phyloP scores from a whole-genome alignment of 1,140 invertebrate genomes.

The Rhizoglyphus robini region DNA sequence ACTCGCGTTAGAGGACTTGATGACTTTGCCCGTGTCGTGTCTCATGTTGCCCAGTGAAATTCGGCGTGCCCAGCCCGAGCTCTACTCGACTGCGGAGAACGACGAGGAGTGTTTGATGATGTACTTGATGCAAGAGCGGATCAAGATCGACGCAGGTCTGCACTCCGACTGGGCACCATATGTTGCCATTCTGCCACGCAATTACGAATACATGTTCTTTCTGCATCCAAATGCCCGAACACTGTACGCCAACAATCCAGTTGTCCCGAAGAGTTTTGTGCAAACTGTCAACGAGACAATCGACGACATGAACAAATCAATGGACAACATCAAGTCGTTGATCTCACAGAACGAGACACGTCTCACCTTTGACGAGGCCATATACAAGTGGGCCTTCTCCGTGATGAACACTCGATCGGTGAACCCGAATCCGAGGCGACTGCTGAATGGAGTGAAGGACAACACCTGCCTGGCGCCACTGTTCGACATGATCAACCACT shows the following conservation, averaged over 20 bases:
- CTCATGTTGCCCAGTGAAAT: background rate
- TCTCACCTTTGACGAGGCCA: background rate
- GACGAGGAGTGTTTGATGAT: no score
- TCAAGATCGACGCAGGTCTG: no score
- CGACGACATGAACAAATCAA: background rate
- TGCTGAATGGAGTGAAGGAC: background rate
- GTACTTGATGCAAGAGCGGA: no score
- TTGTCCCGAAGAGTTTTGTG: background rate
- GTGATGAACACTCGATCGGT: background rate
- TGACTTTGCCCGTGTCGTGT: background rate
- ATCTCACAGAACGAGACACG: background rate
- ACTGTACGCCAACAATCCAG: background rate
- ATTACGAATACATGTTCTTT: no score
- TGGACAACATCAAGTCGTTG: background rate
- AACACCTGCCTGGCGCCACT: background rate
- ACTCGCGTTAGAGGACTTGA: background rate
- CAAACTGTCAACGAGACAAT: background rate
- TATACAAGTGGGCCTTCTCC: background rate
- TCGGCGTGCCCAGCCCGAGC: background rate
- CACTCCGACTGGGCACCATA: no score
- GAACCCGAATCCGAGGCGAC: background rate
- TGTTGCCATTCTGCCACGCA: no score
- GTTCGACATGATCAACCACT: no score
- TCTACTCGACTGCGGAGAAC: background rate
- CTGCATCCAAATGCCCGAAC: no score